phyloP scores from a whole-genome alignment of 2,888 invertebrate species.

The Lysandra bellargus region DNA sequence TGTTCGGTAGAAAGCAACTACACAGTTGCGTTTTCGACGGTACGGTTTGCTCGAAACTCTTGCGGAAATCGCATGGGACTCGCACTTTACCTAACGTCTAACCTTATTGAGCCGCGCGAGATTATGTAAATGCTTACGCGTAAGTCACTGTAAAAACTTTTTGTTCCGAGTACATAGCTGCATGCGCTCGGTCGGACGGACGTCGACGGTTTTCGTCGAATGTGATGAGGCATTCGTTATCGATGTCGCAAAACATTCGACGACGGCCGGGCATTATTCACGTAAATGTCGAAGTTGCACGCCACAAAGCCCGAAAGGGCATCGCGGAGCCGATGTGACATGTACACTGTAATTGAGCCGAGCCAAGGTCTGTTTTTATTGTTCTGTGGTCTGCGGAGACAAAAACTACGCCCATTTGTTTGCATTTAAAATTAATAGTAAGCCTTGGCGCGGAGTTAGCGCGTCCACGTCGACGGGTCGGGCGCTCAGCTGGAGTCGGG shows the following conservation, averaged over 20 bases:
- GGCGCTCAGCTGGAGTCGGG: not conserved
- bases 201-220: not conserved
- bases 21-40: not conserved
- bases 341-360: not conserved
- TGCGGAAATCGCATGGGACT: conserved; percentile 7
- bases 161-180: not conserved
- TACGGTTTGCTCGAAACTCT: not conserved
- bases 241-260: not conserved
- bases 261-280: not conserved
- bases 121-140: conserved; percentile 16
- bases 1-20: not conserved
- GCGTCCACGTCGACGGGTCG: not conserved
- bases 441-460: not conserved
- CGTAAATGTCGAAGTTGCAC: not conserved
- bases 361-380: not conserved
- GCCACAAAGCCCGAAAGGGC: conserved; percentile 1
- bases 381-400: not conserved
- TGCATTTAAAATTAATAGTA: not conserved
- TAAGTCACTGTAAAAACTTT: conserved; percentile 3
- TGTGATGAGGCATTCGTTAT: not conserved
- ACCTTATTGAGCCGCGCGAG: not conserved
- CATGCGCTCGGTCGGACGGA: not conserved
- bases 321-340: not conserved
- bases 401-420: not conserved
- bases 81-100: conserved; percentile 16